Conservation (phyloP, 2,888 invertebrate species). For the Hedya salicella region DNA sequence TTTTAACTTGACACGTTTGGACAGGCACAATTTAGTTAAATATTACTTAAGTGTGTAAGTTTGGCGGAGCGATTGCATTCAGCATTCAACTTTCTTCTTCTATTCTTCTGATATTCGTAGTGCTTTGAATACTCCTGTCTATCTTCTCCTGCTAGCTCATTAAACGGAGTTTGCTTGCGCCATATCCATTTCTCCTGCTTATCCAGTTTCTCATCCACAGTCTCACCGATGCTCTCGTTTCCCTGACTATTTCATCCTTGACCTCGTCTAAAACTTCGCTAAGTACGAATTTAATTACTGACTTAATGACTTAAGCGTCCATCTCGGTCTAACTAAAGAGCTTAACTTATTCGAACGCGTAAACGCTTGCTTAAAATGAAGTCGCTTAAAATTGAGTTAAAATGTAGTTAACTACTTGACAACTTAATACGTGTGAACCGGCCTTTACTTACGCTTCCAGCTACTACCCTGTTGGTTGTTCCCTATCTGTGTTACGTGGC, state of each 20-base stretch:
- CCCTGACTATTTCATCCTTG: too few relatives aligned
- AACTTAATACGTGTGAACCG: slow-evolving; percentile 2
- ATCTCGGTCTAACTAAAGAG: not conserved
- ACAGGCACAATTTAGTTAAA: slow-evolving; percentile 5
- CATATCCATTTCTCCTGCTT: too few relatives aligned
- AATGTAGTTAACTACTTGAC: not conserved
- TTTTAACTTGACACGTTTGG: not conserved
- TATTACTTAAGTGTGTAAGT: slow-evolving; percentile 1
- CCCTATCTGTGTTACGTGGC: too few relatives aligned
- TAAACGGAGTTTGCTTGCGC: too few relatives aligned
- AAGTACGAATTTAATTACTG: not conserved
- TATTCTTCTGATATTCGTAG: too few relatives aligned
- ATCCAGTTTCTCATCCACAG: too few relatives aligned
- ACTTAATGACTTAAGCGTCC: not conserved
- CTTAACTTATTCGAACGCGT: not conserved
- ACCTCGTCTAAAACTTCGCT: not conserved
- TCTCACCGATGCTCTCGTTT: too few relatives aligned
- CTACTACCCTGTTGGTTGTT: too few relatives aligned
- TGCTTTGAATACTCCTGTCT: too few relatives aligned
- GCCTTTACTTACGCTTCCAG: not conserved
- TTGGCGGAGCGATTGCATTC: not conserved
- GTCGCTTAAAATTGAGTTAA: not conserved
- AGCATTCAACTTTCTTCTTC: too few relatives aligned
- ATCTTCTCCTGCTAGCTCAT: too few relatives aligned
- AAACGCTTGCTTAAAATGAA: not conserved